A percentile compares a stretch with the other conserved stretches of the same genome.
Conservation (phyloP, 2,888 invertebrate genomes). For the Apotomis turbidana region DNA sequence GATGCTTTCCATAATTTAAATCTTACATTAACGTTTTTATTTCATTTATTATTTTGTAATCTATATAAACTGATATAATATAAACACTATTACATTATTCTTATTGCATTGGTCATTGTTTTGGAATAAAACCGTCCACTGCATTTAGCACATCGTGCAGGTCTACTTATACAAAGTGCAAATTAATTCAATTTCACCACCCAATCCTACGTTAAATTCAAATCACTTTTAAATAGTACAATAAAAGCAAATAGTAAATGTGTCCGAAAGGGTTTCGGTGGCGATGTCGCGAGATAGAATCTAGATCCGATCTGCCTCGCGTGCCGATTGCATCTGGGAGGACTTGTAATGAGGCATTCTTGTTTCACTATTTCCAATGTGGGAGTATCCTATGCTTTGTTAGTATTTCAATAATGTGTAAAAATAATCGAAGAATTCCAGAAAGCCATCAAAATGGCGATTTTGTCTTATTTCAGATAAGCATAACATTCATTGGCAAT, state of each 20-base stretch:
- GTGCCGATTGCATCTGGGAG: conserved; percentile 74
- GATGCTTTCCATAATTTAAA: too few species aligned
- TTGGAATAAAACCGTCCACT: conserved; percentile 7
- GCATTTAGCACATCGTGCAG: conserved; percentile 28
- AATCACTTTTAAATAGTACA: conserved; percentile 34
- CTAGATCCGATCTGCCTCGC: conserved; percentile 73
- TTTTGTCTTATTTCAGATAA: too few species aligned
- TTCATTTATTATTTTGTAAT: too few species aligned
- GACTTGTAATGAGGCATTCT: conserved; percentile 66
- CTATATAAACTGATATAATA: too few species aligned
- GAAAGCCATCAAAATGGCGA: too few species aligned
- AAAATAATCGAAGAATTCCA: neutral
- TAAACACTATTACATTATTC: neutral
- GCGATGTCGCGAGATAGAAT: conserved; percentile 58
- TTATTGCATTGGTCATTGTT: conserved; percentile 18
- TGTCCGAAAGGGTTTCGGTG: conserved; percentile 46
- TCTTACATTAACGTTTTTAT: too few species aligned
- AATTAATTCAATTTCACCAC: conserved; percentile 33
- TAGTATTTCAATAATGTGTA: conserved; percentile 10
- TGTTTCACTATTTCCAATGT: conserved; percentile 31
- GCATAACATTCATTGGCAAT: too few species aligned
- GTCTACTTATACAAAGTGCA: conserved; percentile 36
- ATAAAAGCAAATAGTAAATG: conserved; percentile 37
- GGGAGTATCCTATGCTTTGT: conserved; percentile 33
- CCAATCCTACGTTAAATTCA: conserved; percentile 26